Conservation (phyloP, 2,888 invertebrate species). For the Platycheirus albimanus region DNA sequence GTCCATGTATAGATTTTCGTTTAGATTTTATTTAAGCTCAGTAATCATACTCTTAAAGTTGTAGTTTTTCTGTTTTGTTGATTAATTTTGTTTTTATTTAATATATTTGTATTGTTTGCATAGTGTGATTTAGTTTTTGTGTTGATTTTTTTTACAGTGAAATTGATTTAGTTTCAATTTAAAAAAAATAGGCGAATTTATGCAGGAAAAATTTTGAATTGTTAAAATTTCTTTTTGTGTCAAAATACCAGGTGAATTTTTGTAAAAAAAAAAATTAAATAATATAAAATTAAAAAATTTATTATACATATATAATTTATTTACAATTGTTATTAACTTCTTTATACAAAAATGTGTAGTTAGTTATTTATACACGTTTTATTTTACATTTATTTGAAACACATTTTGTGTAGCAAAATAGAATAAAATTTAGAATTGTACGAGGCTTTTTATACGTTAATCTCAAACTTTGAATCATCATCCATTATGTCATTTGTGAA, state of each 20-base stretch:
- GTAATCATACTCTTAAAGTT: conserved; percentile 48
- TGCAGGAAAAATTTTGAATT: conserved; percentile 36
- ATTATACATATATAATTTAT: conserved; percentile 45
- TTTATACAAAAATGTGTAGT: conserved; percentile 47
- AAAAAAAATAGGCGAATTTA: conserved; percentile 29
- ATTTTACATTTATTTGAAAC: conserved; percentile 44
- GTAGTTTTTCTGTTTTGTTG: conserved; percentile 23
- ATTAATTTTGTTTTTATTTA: conserved; percentile 52
- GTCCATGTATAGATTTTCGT: conserved; percentile 15
- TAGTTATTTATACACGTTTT: conserved; percentile 27
- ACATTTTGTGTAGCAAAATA: conserved; percentile 53
- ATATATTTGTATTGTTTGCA: conserved; percentile 37
- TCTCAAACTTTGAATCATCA: conserved; percentile 27
- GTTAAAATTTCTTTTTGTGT: conserved; percentile 66
- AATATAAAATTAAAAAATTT: conserved; percentile 69
- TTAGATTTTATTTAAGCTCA: conserved; percentile 64
- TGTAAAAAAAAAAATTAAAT: conserved; percentile 33
- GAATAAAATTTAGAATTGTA: conserved; percentile 64
- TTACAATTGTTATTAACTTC: conserved; percentile 59
- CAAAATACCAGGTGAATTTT: conserved; percentile 75
- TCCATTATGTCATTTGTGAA: conserved; percentile 17
- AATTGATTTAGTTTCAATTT: conserved; percentile 21
- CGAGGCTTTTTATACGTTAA: conserved; percentile 39
- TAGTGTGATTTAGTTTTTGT: conserved; percentile 31
- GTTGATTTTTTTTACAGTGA: conserved; percentile 34